These are phyloP conservation scores for Plebejus argus DNA, from an alignment of 2,888 invertebrate species.

Conservation along the genomic window DNA sequence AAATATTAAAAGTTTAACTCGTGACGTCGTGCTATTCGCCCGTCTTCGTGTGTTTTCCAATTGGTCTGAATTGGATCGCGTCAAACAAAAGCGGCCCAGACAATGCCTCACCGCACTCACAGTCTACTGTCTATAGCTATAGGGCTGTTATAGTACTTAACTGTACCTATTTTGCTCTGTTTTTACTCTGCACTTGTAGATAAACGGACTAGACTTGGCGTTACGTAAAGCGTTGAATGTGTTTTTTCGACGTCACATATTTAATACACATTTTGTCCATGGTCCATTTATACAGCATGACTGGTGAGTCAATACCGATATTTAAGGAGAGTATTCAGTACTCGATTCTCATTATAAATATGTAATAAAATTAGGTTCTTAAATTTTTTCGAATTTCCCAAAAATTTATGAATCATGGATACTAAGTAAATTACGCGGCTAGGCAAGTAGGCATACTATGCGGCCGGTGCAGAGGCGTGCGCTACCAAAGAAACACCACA, in stretches of 20 bases:
- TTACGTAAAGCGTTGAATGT: not conserved
- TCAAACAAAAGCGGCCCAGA: slow-evolving; percentile 6
- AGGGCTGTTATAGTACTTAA: not conserved
- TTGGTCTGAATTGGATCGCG: slow-evolving; percentile 25
- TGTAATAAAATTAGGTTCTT: too few species aligned
- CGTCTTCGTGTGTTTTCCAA: slow-evolving; percentile 13
- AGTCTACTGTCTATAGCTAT: not conserved
- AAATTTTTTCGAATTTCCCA: too few species aligned
- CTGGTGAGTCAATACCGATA: too few species aligned
- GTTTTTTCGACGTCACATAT: not conserved
- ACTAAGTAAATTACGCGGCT: too few species aligned
- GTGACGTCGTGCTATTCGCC: not conserved
- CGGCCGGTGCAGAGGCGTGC: too few species aligned
- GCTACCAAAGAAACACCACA: too few species aligned
- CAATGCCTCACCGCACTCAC: slow-evolving; percentile 20
- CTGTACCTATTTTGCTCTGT: not conserved
- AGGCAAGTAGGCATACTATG: too few species aligned
- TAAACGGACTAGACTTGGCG: not conserved
- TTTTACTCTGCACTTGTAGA: not conserved
- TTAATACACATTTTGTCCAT: too few species aligned
- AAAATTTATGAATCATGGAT: too few species aligned
- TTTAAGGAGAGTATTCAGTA: too few species aligned
- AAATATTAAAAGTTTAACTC: not conserved
- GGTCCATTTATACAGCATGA: too few species aligned
- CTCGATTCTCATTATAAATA: too few species aligned